Percentiles rank a stretch among this genome's conserved stretches.
Conservation (phyloP, 2,888 invertebrate species). For the Drosophila picticornis region DNA sequence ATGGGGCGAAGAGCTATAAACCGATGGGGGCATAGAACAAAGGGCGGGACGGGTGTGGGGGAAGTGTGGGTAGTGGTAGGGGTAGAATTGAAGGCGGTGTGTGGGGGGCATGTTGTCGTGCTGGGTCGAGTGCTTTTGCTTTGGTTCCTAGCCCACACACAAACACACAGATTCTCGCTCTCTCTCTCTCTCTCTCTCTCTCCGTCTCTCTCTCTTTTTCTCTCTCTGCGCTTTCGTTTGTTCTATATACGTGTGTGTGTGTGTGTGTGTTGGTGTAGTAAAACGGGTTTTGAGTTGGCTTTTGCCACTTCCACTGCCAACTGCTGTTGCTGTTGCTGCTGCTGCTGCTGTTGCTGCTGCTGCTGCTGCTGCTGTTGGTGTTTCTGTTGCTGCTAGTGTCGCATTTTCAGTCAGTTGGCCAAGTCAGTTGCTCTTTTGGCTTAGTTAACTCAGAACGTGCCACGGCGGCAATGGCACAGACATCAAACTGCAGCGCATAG, state of each 20-base stretch:
- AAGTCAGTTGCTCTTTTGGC: slow-evolving; percentile 81
- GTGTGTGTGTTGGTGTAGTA: slow-evolving; percentile 55
- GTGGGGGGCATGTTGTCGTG: slow-evolving; percentile 25
- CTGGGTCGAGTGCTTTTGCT: slow-evolving; percentile 76
- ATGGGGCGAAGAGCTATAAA: slow-evolving; percentile 50
- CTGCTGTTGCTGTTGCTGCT: slow-evolving; percentile 11
- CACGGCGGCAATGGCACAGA: slow-evolving; percentile 63
- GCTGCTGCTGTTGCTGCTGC: slow-evolving; percentile 29
- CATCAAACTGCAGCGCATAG: slow-evolving; percentile 54
- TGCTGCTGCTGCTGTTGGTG: slow-evolving; percentile 18
- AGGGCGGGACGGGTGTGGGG: slow-evolving; percentile 4
- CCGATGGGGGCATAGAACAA: slow-evolving; percentile 22
- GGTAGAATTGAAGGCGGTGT: not conserved
- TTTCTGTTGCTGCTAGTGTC: slow-evolving; percentile 53
- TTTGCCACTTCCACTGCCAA: slow-evolving; percentile 48
- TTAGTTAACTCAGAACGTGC: slow-evolving; percentile 79
- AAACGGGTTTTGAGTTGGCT: slow-evolving; percentile 79
- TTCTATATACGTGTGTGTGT: slow-evolving; percentile 14
- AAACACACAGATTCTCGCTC: slow-evolving; percentile 6
- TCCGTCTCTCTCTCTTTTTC: not conserved
- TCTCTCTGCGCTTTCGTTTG: slow-evolving; percentile 4
- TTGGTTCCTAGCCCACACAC: slow-evolving; percentile 58
- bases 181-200: slow-evolving; percentile 3
- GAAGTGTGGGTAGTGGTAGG: not conserved
- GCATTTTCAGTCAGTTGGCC: slow-evolving; percentile 76